Conservation (phyloP, 2,797 vertebrate genomes). For the Bovichtus diacanthus region DNA sequence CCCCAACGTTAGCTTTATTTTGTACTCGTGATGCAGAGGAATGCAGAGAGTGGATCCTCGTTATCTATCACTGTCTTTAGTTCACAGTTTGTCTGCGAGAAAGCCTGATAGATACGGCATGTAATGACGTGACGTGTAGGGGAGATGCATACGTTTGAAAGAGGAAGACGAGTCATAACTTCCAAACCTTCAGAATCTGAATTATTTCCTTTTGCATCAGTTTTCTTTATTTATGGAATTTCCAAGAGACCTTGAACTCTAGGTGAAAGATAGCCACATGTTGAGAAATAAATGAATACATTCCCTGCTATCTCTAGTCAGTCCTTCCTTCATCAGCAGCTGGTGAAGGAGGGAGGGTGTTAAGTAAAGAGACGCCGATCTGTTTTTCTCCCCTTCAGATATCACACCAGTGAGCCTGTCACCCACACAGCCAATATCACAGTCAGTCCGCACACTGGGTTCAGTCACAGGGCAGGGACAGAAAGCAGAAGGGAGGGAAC, state of each 20-base stretch:
- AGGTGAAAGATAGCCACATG: constrained; percentile 54
- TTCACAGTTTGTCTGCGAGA: constrained; percentile 2
- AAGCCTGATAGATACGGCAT: not conserved
- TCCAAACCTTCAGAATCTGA: not conserved
- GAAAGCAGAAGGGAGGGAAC: constrained; percentile 45
- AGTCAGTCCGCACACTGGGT: constrained; percentile 74
- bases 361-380: constrained; percentile 78
- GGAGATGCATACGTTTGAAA: not conserved
- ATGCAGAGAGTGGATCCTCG: not conserved
- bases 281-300: constrained; percentile 74
- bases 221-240: constrained; percentile 54
- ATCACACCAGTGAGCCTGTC: constrained; percentile 78
- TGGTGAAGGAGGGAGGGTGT: constrained; percentile 63
- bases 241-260: constrained; percentile 63
- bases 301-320: constrained; percentile 49
- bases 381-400: constrained; percentile 77
- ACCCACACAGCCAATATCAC: constrained; percentile 80
- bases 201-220: constrained; percentile 24
- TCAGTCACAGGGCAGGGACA: constrained; percentile 74
- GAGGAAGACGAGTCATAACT: not conserved
- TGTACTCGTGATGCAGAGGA: not conserved
- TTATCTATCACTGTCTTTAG: not conserved
- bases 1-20: constrained; percentile 5
- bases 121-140: not conserved
- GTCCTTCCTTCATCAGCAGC: constrained; percentile 61